Evolutionary conservation across 2,888 invertebrate species (phyloP).

Genomic region (Alsophila aescularia): DNA sequence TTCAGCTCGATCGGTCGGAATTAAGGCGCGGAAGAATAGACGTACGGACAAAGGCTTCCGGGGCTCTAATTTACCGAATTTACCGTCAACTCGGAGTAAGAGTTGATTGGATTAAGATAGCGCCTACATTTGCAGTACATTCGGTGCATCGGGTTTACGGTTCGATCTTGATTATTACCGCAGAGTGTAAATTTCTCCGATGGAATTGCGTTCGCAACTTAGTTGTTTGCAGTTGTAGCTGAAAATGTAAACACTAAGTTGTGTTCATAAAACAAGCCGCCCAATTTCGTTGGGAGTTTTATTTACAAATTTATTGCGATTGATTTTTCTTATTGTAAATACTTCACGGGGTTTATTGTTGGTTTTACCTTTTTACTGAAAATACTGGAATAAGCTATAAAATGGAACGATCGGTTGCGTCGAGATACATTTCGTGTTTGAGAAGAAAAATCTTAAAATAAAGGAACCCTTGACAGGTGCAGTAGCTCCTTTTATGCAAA

Average conservation of each 20-base stretch:
- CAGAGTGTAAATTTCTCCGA: slow-evolving; percentile 49
- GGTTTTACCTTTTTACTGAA: slow-evolving; percentile 19
- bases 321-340: slow-evolving; percentile 35
- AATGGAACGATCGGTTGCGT: slow-evolving; percentile 22
- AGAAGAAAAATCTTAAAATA: too few relatives aligned
- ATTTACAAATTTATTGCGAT: slow-evolving; percentile 40
- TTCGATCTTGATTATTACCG: slow-evolving; percentile 51
- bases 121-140: slow-evolving; percentile 40
- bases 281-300: slow-evolving; percentile 40
- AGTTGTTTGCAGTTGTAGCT: slow-evolving; percentile 51
- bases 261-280: slow-evolving; percentile 45
- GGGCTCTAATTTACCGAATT: slow-evolving; percentile 41
- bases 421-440: slow-evolving; percentile 1
- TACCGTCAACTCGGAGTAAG: slow-evolving; percentile 35
- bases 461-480: too few relatives aligned
- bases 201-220: slow-evolving; percentile 51
- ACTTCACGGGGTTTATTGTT: slow-evolving; percentile 23
- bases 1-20: slow-evolving; percentile 40
- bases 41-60: slow-evolving; percentile 37
- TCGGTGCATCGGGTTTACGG: slow-evolving; percentile 50
- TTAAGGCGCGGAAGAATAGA: slow-evolving; percentile 37
- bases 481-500: too few relatives aligned
- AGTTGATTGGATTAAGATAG: slow-evolving; percentile 43
- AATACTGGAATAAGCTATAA: slow-evolving; percentile 16
- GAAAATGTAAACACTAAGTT: slow-evolving; percentile 46